These are phyloP conservation scores for Abscondita cerata DNA, from an alignment of 2,888 invertebrate genomes.

Conservation along the genomic window DNA sequence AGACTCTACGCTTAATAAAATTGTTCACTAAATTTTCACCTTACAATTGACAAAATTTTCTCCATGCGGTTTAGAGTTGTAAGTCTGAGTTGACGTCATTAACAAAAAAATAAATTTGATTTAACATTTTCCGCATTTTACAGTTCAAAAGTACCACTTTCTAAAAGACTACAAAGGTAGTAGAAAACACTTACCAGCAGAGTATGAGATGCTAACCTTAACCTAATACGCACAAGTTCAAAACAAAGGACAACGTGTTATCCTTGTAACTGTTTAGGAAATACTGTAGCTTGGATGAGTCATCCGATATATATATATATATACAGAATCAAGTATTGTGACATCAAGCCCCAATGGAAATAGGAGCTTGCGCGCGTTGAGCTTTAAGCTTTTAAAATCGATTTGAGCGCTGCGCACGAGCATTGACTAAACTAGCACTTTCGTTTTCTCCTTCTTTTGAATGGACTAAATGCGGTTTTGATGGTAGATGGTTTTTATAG, in stretches of 20 bases:
- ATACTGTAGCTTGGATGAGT: conserved; percentile 57
- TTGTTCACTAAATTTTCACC: too few species aligned
- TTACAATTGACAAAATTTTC: too few species aligned
- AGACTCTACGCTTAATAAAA: too few species aligned
- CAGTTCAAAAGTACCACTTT: too few species aligned
- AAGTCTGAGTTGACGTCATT: too few species aligned
- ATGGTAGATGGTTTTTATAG: conserved; percentile 41
- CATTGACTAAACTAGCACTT: conserved; percentile 31
- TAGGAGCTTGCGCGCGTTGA: conserved; percentile 48
- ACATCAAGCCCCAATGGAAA: conserved; percentile 52
- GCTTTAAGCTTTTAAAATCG: conserved; percentile 31
- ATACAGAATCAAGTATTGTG: conserved; percentile 54
- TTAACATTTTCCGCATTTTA: too few species aligned
- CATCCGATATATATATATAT: conserved; percentile 57
- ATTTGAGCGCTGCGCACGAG: conserved; percentile 34
- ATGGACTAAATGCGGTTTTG: conserved; percentile 37
- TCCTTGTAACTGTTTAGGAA: conserved; percentile 49
- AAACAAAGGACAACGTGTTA: conserved; percentile 48
- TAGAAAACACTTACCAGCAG: conserved; percentile 17
- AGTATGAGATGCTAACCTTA: conserved; percentile 26
- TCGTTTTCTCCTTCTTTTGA: conserved; percentile 40
- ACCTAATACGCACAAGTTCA: conserved; percentile 43
- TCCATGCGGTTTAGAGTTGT: too few species aligned
- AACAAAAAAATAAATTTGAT: too few species aligned
- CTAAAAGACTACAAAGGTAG: too few species aligned